A percentile compares a stretch with the other conserved stretches of the same genome.
These are phyloP conservation scores for Nipponia nippon DNA, from an alignment of 2,113 vertebrate genomes.

Conservation along the genomic window DNA sequence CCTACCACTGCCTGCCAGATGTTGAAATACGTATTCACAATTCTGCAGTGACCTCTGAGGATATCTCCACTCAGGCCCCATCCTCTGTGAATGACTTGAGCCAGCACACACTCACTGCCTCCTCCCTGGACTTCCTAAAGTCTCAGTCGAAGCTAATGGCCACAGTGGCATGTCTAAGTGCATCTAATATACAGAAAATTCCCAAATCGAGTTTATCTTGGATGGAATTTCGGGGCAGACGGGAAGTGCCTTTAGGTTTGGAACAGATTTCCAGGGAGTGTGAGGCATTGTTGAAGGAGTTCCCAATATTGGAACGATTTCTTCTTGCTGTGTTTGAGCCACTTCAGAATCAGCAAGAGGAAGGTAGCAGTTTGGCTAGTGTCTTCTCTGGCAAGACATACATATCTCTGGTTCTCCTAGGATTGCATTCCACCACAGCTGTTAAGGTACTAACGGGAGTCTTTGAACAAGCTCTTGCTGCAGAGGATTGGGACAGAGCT, in stretches of 20 bases:
- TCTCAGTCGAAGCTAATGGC: constrained; percentile 83
- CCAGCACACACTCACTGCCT: constrained; percentile 82
- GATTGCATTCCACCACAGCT: constrained; percentile 77
- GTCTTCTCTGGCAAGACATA: constrained; percentile 79
- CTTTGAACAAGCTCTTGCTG: constrained; percentile 82
- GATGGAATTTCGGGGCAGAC: constrained; percentile 85
- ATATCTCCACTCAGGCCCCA: not conserved
- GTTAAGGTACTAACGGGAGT: constrained; percentile 74
- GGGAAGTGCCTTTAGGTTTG: constrained; percentile 79
- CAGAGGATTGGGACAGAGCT: constrained; percentile 80
- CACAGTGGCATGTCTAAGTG: constrained; percentile 81
- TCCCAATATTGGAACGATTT: constrained; percentile 80
- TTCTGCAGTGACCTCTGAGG: constrained; percentile 27
- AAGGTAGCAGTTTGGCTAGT: constrained; percentile 57
- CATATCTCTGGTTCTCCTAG: constrained; percentile 80
- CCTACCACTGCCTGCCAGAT: constrained; percentile 65
- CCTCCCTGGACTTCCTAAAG: constrained; percentile 88
- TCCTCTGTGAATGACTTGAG: constrained; percentile 36
- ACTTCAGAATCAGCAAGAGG: constrained; percentile 61
- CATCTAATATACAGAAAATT: constrained; percentile 63
- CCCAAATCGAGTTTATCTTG: constrained; percentile 80
- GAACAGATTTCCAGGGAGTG: constrained; percentile 88
- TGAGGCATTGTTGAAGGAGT: constrained; percentile 81
- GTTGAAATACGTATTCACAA: constrained; percentile 52
- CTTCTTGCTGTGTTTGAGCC: constrained; percentile 82